Conservation (phyloP, 2,888 invertebrate genomes). For the Troides oblongomaculatus region DNA sequence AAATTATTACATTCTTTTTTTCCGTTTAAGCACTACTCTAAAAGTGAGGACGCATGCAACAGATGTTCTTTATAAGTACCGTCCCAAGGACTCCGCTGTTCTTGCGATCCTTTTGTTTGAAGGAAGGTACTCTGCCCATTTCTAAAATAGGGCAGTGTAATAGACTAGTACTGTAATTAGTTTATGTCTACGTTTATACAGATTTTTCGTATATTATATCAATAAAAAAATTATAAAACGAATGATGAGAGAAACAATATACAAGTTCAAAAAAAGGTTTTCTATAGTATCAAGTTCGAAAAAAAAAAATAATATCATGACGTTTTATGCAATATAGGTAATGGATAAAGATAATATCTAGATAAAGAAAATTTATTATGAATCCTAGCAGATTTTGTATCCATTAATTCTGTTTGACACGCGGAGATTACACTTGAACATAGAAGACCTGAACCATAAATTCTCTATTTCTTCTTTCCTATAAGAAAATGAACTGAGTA, state of each 20-base stretch:
- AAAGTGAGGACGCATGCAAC: slow-evolving; percentile 5
- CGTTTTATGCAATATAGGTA: too few species aligned
- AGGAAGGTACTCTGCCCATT: background rate
- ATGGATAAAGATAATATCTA: too few species aligned
- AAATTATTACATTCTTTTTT: slow-evolving; percentile 1
- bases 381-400: too few species aligned
- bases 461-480: too few species aligned
- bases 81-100: background rate
- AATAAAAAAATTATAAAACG: background rate
- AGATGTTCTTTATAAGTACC: background rate
- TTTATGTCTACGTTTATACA: background rate
- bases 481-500: too few species aligned
- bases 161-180: background rate
- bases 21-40: background rate
- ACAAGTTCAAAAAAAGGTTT: too few species aligned
- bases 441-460: too few species aligned
- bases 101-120: slow-evolving; percentile 1
- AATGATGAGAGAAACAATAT: background rate
- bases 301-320: too few species aligned
- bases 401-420: too few species aligned
- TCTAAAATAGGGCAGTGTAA: background rate
- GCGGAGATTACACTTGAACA: too few species aligned
- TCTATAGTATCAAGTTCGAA: too few species aligned
- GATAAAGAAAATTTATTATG: too few species aligned
- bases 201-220: background rate